phyloP scores from a whole-genome alignment of 1,140 invertebrate genomes.

The Diabrotica undecimpunctata region DNA sequence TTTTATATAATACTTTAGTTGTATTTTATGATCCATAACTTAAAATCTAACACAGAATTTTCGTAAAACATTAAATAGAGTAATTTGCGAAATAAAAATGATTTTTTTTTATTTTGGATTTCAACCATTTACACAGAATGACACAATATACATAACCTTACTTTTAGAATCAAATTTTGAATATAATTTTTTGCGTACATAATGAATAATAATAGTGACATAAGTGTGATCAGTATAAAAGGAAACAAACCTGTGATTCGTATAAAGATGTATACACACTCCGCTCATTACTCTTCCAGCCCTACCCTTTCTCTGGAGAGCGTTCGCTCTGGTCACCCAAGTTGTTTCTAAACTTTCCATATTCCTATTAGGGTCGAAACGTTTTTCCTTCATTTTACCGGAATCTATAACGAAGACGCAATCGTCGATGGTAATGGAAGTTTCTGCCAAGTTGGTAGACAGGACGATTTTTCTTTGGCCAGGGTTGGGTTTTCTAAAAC shows the following conservation, averaged over 20 bases:
- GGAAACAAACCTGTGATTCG: constrained; percentile 50
- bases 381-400: constrained; percentile 87
- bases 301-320: constrained; percentile 75
- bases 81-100: too few species aligned
- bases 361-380: constrained; percentile 78
- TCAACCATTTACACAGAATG: too few species aligned
- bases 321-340: constrained; percentile 79
- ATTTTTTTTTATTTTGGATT: too few species aligned
- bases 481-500: constrained; percentile 61
- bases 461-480: constrained; percentile 83
- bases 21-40: too few species aligned
- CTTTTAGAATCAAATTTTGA: too few species aligned
- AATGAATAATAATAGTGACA: too few species aligned
- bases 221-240: too few species aligned
- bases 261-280: constrained; percentile 76
- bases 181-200: too few species aligned
- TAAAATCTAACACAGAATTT: too few species aligned
- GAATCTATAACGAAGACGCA: constrained; percentile 88
- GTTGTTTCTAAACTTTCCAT: constrained; percentile 79
- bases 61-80: too few species aligned
- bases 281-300: constrained; percentile 88
- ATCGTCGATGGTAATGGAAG: constrained; percentile 90
- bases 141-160: too few species aligned
- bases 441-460: constrained; percentile 93
- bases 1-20: too few species aligned